Evolutionary conservation across 30 jellyfish, hydroid and myxozoan species (phyloP), one percentile per base, ranked within the genome.

Genomic region (Mastigias papua): DNA sequence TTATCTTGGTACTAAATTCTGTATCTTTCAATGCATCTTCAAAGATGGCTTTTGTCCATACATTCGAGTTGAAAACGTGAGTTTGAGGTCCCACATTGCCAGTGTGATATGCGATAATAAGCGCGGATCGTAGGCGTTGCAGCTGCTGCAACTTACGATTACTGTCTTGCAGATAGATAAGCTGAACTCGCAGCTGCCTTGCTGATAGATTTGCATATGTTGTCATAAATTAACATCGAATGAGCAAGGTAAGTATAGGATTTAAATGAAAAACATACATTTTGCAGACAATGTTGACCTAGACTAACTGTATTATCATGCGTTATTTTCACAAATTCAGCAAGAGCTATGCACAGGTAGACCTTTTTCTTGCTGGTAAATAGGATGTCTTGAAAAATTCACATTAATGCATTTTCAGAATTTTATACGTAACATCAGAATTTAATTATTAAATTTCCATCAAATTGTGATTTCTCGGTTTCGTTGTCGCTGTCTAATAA

Each of bases 151-250:
- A 2, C 15, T 28, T 72, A 1, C 3, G 25, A 33, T 72, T 29
- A 27, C 19, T 27, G 25, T 34, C n/a, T n/a, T n/a, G n/a, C n/a
- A n/a, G 35, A 15, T 15, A 33, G 66, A 49, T n/a, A 33, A 11
- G 20, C 37, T 27, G 76, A 76, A 5, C 75, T 10, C 34, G 74
- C 87, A 76, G 87, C 60, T 76, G 87, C 54, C 63, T 21, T 35
- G n/a, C 13, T 48, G 62, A 76, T 76, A 28, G 0, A 31, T 76
- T 76, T 28, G 76, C 62, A 76, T 76, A 76, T 28, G 23, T 76
- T 76, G 35, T 23, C 74, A 63, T 63, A 63, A n/a, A 63, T 63
- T 63, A 22, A 4, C 74, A 63, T 63, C 67, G 67, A 11, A 54
- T 42, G 54, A 42, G 54, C 54, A 42, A 42, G 54, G 13, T 15